phyloP scores from a whole-genome alignment of 1,140 invertebrate genomes.

The Rhyzopertha dominica region DNA sequence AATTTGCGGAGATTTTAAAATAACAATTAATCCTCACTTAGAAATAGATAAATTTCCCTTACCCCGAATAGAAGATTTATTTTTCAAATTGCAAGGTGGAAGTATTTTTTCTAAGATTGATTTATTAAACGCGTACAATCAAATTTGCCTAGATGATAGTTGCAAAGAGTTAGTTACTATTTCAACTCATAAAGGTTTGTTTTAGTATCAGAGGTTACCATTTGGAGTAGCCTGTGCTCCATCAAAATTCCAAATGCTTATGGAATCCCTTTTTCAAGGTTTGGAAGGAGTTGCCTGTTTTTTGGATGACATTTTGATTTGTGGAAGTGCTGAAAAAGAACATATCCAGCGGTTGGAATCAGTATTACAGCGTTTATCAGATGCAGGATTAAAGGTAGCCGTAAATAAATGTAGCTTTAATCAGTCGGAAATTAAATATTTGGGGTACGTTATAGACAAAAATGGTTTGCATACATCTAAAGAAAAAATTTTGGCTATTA shows the following conservation, averaged over 20 bases:
- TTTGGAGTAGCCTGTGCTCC: too few species aligned
- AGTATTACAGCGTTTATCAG: too few species aligned
- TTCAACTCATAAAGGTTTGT: conserved; percentile 9
- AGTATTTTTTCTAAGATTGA: conserved; percentile 26
- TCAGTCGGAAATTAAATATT: too few species aligned
- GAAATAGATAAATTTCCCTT: conserved; percentile 36
- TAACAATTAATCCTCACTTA: conserved; percentile 42
- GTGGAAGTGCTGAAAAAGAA: too few species aligned
- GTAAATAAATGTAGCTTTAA: too few species aligned
- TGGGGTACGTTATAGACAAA: conserved; percentile 33
- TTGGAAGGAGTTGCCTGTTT: too few species aligned
- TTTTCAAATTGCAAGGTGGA: conserved; percentile 28
- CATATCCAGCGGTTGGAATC: too few species aligned
- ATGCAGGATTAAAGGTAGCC: too few species aligned
- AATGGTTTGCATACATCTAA: conserved; percentile 32
- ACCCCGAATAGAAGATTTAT: conserved; percentile 36
- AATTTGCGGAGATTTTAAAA: conserved; percentile 26
- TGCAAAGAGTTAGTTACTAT: conserved; percentile 1
- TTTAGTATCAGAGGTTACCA: too few species aligned
- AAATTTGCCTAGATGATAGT: conserved; percentile 3
- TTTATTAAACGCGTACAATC: conserved; percentile 32
- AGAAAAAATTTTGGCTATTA: too few species aligned
- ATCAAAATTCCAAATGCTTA: conserved; percentile 11
- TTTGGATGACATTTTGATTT: too few species aligned
- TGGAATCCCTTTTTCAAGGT: conserved; percentile 14